Evolutionary conservation across 2,113 vertebrate genomes (phyloP).

Genomic region (Todiramphus saurophagus): DNA sequence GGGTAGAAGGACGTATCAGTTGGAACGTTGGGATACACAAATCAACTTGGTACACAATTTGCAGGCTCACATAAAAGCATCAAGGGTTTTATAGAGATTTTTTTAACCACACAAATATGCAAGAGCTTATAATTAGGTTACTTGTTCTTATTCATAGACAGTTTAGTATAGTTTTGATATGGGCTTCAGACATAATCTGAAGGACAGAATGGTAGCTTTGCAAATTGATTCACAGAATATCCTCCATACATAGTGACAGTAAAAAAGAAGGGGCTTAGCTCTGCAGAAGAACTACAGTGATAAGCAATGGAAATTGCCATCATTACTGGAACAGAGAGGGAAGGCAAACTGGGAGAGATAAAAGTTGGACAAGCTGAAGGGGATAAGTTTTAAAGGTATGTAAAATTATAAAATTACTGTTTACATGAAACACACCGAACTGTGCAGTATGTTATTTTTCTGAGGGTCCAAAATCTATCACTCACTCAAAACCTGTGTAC

Average conservation of each 20-base stretch:
- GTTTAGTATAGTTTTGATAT: not conserved
- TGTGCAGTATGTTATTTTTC: not conserved
- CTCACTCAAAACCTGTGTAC: not conserved
- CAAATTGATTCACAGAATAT: not conserved
- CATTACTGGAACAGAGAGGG: not conserved
- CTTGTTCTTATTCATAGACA: not conserved
- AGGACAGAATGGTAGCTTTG: not conserved
- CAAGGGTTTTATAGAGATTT: not conserved
- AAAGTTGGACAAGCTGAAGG: not conserved
- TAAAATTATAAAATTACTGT: not conserved
- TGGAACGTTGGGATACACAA: not conserved
- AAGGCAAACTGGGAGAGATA: not conserved
- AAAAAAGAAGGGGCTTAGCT: not conserved
- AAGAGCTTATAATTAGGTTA: slow-evolving; percentile 6
- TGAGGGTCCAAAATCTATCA: slow-evolving; percentile 3
- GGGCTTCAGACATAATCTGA: not conserved
- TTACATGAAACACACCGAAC: not conserved
- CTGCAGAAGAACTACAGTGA: not conserved
- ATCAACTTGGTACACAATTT: not conserved
- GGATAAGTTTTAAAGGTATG: not conserved
- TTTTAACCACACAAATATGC: not conserved
- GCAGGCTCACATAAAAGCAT: not conserved
- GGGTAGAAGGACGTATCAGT: not conserved
- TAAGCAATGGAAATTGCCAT: not conserved
- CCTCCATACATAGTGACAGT: not conserved